Evolutionary conservation across 2,888 invertebrate genomes (phyloP).

Genomic region (Ophioninae sp.): DNA sequence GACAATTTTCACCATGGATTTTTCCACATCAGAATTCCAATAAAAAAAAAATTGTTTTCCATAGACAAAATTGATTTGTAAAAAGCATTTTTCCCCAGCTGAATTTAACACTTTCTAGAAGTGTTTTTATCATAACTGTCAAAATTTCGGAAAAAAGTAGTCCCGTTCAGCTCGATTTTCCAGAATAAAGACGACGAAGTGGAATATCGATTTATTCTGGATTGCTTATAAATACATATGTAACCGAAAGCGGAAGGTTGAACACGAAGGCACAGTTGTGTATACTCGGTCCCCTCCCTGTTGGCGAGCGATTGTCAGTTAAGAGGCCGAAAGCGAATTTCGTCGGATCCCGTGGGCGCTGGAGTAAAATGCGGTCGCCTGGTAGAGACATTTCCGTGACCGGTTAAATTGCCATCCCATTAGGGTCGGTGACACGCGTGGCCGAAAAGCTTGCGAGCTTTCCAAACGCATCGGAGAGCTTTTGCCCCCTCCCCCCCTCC

Average conservation of each 20-base stretch:
- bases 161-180: background rate
- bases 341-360: constrained; percentile 45
- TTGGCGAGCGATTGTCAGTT: constrained; percentile 41
- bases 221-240: background rate
- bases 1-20: too few relatives aligned
- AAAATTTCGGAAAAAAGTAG: background rate
- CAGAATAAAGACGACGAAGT: background rate
- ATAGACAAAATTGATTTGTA: too few relatives aligned
- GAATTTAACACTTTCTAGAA: background rate
- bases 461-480: constrained; percentile 18
- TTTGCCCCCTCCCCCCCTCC: constrained; percentile 51
- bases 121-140: background rate
- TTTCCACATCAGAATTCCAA: too few relatives aligned
- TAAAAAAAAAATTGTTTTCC: too few relatives aligned
- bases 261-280: background rate
- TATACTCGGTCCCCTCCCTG: constrained; percentile 8
- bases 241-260: too few relatives aligned
- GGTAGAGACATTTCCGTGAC: constrained; percentile 69
- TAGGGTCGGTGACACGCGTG: constrained; percentile 60
- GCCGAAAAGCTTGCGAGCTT: constrained; percentile 18
- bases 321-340: constrained; percentile 49
- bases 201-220: background rate
- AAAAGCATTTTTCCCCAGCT: background rate
- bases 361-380: constrained; percentile 63
- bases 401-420: constrained; percentile 71